Percentiles rank a stretch among this genome's conserved stretches.
Conservation (phyloP, 2,797 vertebrate species). For the Neopelma chrysocephalum region DNA sequence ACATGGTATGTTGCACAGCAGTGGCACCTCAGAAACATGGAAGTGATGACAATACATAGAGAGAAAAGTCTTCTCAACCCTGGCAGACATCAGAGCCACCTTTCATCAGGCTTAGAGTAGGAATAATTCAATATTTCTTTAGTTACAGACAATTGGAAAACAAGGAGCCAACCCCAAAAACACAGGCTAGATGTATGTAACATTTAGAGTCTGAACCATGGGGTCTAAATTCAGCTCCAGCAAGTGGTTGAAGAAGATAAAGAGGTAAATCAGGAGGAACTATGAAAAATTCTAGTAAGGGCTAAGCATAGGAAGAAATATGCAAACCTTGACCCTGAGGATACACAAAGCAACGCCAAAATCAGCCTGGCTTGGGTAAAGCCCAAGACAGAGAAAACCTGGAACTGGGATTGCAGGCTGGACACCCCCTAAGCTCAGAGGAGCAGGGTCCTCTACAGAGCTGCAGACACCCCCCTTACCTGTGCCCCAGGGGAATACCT, state of each 20-base stretch:
- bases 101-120: background rate
- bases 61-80: background rate
- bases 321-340: background rate
- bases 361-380: background rate
- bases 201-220: background rate
- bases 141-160: background rate
- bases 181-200: background rate
- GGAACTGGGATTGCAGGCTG: background rate
- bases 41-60: background rate
- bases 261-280: background rate
- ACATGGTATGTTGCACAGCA: conserved; percentile 81
- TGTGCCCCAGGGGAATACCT: background rate
- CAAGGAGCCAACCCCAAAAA: background rate
- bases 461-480: background rate
- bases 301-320: background rate
- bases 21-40: background rate
- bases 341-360: background rate
- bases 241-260: background rate
- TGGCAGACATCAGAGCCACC: background rate
- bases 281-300: background rate
- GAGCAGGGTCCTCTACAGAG: background rate
- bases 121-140: background rate
- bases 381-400: background rate
- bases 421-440: background rate
- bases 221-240: background rate